Evolutionary conservation across 1,140 invertebrate species (phyloP), one percentile per base, ranked within the genome.

Genomic region (Littorina saxatilis): DNA sequence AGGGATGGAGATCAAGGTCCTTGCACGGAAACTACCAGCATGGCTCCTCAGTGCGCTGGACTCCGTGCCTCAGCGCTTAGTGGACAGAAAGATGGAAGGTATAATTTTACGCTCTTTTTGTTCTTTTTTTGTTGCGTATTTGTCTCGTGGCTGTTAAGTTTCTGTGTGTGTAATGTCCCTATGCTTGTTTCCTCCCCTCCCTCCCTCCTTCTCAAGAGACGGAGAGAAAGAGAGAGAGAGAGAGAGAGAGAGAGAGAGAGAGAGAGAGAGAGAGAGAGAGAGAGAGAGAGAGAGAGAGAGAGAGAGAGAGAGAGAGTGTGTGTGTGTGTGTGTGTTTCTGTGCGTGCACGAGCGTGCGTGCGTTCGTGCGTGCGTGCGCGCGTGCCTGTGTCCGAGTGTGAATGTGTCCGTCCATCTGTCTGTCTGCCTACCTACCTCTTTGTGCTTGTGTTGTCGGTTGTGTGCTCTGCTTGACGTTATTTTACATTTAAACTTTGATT

Each of bases 231-330:
- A n/a, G n/a, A n/a, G n/a, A n/a, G n/a, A n/a, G 58, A 88, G 13
- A 87, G 87, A 68, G 91, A 92, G 82, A 77, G 89, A 35, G 83
- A 90, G 84, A 87, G 93, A 93, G 58, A 88, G 13, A 87, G 87
- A 68, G 91, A 92, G 82, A 77, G 89, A 35, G 83, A 90, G 84
- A 87, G 93, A 93, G 58, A 88, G 13, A 87, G 87, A 68, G 91
- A 92, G 82, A 77, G 89, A 35, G 83, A 90, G 84, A 87, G 93
- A 93, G 58, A 88, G 13, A 87, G 87, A 68, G 91, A 92, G 82
- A 77, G 89, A 35, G 83, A 90, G 84, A 87, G 93, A 93, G 66
- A 20, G 35, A 39, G 35, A 1, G 66, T 68, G 66, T 27, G 66
- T 68, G n/a, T 66, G 61, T 66, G 27, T 66, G n/a, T 66, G 61